phyloP scores from a whole-genome alignment of 2,113 vertebrate species.

The Tachuris rubrigastra region DNA sequence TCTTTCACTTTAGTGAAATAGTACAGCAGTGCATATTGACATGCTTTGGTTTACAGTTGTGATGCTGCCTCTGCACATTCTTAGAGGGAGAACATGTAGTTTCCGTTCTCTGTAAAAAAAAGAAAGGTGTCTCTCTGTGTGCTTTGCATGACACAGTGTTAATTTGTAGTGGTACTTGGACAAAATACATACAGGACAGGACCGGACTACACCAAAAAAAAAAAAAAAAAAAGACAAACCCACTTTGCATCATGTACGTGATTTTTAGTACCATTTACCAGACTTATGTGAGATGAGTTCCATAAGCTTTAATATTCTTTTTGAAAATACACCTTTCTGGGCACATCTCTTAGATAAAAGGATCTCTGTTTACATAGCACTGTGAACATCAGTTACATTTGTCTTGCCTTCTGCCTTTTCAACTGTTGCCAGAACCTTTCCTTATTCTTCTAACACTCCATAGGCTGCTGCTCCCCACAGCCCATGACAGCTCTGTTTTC shows the following conservation, averaged over 20 bases:
- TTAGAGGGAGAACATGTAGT: neutral
- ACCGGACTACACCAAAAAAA: neutral
- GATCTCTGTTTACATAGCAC: neutral
- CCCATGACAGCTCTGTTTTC: neutral
- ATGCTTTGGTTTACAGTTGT: neutral
- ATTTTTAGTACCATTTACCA: neutral
- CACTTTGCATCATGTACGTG: neutral
- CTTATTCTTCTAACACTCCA: neutral
- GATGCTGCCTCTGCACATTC: neutral
- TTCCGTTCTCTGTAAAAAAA: neutral
- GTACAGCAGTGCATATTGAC: neutral
- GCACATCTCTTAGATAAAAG: neutral
- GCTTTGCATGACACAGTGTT: neutral
- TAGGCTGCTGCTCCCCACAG: neutral
- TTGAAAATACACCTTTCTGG: neutral
- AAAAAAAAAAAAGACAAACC: rapidly evolving
- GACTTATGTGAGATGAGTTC: neutral
- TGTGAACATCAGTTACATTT: neutral
- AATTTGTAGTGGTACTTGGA: neutral
- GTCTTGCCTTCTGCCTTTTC: neutral
- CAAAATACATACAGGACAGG: neutral
- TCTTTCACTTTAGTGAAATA: neutral
- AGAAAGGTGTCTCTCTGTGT: neutral
- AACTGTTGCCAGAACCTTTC: neutral
- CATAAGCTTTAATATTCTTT: neutral